These are phyloP conservation scores for Epinephelus moara DNA, from an alignment of 2,113 vertebrate species.

Conservation along the genomic window DNA sequence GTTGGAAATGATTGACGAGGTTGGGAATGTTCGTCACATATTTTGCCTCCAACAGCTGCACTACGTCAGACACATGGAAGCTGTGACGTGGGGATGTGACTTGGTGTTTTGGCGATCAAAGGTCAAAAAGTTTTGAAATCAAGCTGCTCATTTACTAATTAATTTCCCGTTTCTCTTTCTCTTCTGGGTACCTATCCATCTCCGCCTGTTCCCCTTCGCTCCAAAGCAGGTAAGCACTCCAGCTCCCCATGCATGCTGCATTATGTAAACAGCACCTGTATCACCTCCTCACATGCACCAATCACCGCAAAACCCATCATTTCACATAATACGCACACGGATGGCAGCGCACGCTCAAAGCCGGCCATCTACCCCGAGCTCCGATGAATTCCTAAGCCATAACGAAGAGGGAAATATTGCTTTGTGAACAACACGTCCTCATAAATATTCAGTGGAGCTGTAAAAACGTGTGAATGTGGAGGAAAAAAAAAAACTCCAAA, in stretches of 20 bases:
- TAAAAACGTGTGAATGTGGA: slow-evolving; percentile 65
- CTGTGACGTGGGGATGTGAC: not conserved
- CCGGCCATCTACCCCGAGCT: slow-evolving; percentile 1
- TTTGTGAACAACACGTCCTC: slow-evolving; percentile 72
- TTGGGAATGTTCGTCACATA: too few relatives aligned
- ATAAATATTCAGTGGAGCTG: slow-evolving; percentile 80
- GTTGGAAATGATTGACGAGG: not conserved
- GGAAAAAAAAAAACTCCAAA: slow-evolving; percentile 38
- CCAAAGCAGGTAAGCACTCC: slow-evolving; percentile 83
- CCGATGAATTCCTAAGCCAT: slow-evolving; percentile 48
- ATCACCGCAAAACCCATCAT: slow-evolving; percentile 19
- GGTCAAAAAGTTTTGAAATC: not conserved
- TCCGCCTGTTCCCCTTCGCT: slow-evolving; percentile 17
- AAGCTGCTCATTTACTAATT: slow-evolving; percentile 63
- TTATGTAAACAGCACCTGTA: slow-evolving; percentile 61
- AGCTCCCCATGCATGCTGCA: slow-evolving; percentile 19
- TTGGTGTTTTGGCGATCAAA: not conserved
- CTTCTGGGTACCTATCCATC: slow-evolving; percentile 23
- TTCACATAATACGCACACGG: slow-evolving; percentile 29
- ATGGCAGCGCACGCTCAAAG: not conserved
- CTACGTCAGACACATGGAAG: not conserved
- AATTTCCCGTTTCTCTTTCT: slow-evolving; percentile 37
- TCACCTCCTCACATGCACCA: slow-evolving; percentile 23
- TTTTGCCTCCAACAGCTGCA: too few relatives aligned
- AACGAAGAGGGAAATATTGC: slow-evolving; percentile 65